Evolutionary conservation across 1,140 invertebrate genomes (phyloP).

Genomic region (Globodera ellingtonae): DNA sequence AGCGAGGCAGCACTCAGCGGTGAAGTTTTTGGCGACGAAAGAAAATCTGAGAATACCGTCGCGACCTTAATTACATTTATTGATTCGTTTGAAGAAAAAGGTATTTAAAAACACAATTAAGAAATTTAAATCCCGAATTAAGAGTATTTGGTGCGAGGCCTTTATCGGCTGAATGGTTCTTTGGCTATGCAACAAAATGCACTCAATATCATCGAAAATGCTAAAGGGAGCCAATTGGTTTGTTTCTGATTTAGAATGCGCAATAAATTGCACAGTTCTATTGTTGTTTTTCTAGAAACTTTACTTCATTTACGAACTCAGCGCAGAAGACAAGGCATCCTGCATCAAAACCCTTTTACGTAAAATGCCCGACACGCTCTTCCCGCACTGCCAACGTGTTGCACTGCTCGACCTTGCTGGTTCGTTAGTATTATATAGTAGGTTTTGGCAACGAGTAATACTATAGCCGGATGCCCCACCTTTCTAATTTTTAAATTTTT

Average conservation of each 20-base stretch:
- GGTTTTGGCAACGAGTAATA: background rate
- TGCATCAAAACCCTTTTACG: constrained; percentile 23
- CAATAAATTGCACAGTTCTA: no score
- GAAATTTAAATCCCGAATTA: background rate
- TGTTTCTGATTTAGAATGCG: no score
- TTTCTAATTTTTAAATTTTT: background rate
- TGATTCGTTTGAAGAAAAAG: constrained; percentile 25
- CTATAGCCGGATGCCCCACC: background rate
- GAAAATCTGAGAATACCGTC: background rate
- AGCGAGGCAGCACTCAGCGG: constrained; percentile 27
- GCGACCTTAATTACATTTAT: constrained; percentile 15
- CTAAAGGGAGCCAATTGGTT: constrained; percentile 20
- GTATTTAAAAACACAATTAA: background rate
- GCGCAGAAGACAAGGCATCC: constrained; percentile 18
- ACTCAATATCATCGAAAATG: constrained; percentile 23
- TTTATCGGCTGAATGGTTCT: constrained; percentile 26
- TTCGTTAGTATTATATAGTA: background rate
- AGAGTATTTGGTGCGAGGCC: constrained; percentile 11
- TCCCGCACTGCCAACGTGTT: constrained; percentile 24
- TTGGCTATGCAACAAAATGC: constrained; percentile 23
- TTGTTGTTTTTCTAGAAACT: no score
- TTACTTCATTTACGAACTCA: constrained; percentile 26
- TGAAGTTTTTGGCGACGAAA: constrained; percentile 23
- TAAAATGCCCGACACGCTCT: constrained; percentile 33
- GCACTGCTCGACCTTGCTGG: constrained; percentile 27